Evolutionary conservation across 2,888 invertebrate species (phyloP).

Genomic region (Tyria jacobaeae): DNA sequence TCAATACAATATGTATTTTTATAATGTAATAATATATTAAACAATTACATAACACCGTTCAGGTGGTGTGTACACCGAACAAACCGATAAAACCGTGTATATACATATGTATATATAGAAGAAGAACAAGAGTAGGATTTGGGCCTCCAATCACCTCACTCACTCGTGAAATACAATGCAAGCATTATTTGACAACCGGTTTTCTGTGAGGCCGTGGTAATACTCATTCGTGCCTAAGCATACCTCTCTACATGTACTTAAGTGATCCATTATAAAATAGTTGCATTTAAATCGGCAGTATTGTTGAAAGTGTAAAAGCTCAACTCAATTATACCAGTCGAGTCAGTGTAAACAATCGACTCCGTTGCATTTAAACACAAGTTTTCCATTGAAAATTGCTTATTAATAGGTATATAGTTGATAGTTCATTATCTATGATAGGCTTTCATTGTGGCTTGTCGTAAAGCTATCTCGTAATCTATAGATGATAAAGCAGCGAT

Average conservation of each 20-base stretch:
- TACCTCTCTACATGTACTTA: slow-evolving; percentile 2
- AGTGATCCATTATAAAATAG: not conserved
- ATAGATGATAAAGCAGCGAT: slow-evolving; percentile 48
- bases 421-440: slow-evolving; percentile 30
- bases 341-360: slow-evolving; percentile 14
- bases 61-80: not conserved
- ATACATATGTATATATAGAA: too few species aligned
- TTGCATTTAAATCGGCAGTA: not conserved
- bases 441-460: slow-evolving; percentile 46
- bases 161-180: too few species aligned
- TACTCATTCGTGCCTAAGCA: too few species aligned
- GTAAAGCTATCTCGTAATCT: slow-evolving; percentile 47
- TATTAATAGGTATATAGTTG: slow-evolving; percentile 14
- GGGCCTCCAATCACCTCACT: too few species aligned
- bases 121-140: too few species aligned
- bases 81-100: not conserved
- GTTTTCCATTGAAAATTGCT: slow-evolving; percentile 11
- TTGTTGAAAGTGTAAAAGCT: slow-evolving; percentile 9
- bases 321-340: slow-evolving; percentile 1
- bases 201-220: too few species aligned
- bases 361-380: not conserved
- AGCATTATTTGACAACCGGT: too few species aligned
- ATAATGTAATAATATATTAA: too few species aligned
- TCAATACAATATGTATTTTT: too few species aligned
- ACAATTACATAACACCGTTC: not conserved